These are phyloP conservation scores for Lytechinus variegatus DNA, from an alignment of 35 echinoderm and acorn worm genomes.

Conservation along the genomic window DNA sequence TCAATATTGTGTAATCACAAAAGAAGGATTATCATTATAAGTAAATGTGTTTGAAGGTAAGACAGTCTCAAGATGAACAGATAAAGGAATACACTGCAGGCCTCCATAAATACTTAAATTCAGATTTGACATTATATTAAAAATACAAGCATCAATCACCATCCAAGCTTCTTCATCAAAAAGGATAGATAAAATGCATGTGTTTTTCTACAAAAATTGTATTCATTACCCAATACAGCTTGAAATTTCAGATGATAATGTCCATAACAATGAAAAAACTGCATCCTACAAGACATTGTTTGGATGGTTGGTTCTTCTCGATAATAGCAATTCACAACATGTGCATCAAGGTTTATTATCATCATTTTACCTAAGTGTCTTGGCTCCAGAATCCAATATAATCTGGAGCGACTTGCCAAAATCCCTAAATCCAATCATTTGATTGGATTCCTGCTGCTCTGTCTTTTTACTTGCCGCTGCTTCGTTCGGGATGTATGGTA, in stretches of 20 bases:
- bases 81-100: too few relatives aligned
- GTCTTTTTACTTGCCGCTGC: neutral
- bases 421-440: constrained; percentile 12
- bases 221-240: neutral
- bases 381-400: constrained; percentile 11
- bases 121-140: too few relatives aligned
- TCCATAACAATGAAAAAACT: too few relatives aligned
- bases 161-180: too few relatives aligned
- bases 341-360: neutral
- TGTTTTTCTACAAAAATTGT: neutral
- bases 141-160: too few relatives aligned
- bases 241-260: neutral
- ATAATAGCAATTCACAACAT: neutral
- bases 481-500: neutral
- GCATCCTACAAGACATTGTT: neutral
- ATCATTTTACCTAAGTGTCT: neutral
- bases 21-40: too few relatives aligned
- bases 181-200: too few relatives aligned
- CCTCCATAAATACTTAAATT: too few relatives aligned
- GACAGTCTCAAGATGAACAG: too few relatives aligned
- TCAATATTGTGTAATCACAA: too few relatives aligned
- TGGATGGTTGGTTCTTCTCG: neutral
- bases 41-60: too few relatives aligned
- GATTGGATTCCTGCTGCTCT: neutral
- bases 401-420: neutral